Evolutionary conservation across 1,140 invertebrate genomes (phyloP).

Genomic region (Dryas iulia): DNA sequence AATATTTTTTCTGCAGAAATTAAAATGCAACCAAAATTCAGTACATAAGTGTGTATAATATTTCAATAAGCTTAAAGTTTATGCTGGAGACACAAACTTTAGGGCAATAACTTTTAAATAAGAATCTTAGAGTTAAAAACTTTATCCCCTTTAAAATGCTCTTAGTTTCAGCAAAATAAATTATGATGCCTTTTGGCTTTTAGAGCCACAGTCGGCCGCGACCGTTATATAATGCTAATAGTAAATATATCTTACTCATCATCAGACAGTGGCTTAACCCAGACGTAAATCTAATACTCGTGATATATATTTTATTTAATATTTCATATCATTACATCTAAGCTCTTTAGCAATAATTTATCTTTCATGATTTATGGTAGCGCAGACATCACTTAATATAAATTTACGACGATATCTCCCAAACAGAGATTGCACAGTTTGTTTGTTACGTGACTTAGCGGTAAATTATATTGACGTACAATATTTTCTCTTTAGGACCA

Average conservation of each 20-base stretch:
- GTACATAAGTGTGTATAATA: conserved; percentile 7
- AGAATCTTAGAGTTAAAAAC: conserved; percentile 3
- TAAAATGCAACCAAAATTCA: not conserved
- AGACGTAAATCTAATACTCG: conserved; percentile 19
- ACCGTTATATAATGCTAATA: conserved; percentile 9
- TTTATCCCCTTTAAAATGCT: conserved; percentile 3
- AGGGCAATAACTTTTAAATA: not conserved
- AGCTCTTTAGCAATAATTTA: conserved; percentile 28
- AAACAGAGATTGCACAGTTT: conserved; percentile 29
- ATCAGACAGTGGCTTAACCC: conserved; percentile 25
- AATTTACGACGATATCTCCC: conserved; percentile 30
- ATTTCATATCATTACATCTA: conserved; percentile 25
- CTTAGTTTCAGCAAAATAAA: conserved; percentile 14
- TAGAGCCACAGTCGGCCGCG: not conserved
- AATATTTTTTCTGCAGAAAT: too few species aligned
- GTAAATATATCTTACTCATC: conserved; percentile 26
- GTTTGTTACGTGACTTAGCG: conserved; percentile 50
- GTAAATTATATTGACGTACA: conserved; percentile 58
- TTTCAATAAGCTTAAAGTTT: not conserved
- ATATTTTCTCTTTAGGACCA: conserved; percentile 60
- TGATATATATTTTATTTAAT: conserved; percentile 32
- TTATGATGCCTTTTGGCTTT: conserved; percentile 9
- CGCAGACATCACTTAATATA: conserved; percentile 30
- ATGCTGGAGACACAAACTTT: not conserved
- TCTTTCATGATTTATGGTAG: conserved; percentile 27